Evolutionary conservation across 1,140 invertebrate species (phyloP).

Genomic region (Listronotus bonariensis): DNA sequence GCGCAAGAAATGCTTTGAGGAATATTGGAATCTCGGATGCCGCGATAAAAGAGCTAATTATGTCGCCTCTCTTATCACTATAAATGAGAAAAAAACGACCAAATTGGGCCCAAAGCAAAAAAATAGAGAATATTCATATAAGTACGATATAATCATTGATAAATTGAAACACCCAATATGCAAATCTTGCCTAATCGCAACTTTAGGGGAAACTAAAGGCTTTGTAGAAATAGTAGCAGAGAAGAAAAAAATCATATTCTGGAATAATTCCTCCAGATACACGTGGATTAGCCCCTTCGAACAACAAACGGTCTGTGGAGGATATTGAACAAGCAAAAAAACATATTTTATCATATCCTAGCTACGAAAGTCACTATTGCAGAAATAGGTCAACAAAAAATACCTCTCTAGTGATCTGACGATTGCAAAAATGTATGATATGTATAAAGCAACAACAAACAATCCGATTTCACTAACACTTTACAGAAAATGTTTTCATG

Average conservation of each 20-base stretch:
- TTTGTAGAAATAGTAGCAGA: not conserved
- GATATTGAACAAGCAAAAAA: not conserved
- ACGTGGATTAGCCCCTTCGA: not conserved
- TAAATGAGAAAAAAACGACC: too few relatives aligned
- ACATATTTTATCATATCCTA: constrained; percentile 3
- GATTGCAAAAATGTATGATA: too few relatives aligned
- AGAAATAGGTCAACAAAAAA: constrained; percentile 3
- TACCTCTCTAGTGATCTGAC: not conserved
- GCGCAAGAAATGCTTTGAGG: not conserved
- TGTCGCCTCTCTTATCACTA: not conserved
- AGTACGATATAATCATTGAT: not conserved
- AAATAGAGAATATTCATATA: not conserved
- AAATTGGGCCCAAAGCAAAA: too few relatives aligned
- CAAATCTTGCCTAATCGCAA: not conserved
- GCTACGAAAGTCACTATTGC: not conserved
- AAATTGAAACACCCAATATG: not conserved
- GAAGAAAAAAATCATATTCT: constrained; percentile 2
- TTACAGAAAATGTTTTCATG: too few relatives aligned
- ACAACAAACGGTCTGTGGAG: not conserved
- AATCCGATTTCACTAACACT: too few relatives aligned
- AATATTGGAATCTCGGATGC: not conserved
- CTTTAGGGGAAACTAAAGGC: not conserved
- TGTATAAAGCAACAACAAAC: too few relatives aligned
- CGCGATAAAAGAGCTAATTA: constrained; percentile 5
- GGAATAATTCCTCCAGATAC: not conserved